These are phyloP conservation scores for Leptinotarsa rubiginosa DNA, from an alignment of 2,888 invertebrate species.

Conservation along the genomic window DNA sequence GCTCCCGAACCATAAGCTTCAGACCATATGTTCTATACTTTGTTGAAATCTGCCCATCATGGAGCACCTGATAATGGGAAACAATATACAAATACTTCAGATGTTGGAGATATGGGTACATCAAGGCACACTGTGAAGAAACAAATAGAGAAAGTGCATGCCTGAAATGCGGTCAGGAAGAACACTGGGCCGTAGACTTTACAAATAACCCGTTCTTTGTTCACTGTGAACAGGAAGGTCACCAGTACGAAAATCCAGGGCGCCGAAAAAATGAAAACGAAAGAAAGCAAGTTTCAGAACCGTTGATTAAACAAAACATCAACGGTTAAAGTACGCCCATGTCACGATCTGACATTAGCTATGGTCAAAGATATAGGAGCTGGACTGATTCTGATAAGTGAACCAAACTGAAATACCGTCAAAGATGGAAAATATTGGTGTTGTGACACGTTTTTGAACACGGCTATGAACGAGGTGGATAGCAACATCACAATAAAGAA, in stretches of 20 bases:
- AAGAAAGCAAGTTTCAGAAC: neutral
- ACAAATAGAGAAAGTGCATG: constrained; percentile 13
- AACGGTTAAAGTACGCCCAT: neutral
- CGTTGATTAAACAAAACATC: neutral
- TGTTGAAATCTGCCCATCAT: no score
- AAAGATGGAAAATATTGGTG: neutral
- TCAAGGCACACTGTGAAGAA: neutral
- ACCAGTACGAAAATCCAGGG: neutral
- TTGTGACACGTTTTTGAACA: neutral
- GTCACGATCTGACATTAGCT: neutral
- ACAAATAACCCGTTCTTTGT: constrained; percentile 1
- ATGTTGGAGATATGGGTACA: neutral
- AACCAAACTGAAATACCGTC: constrained; percentile 10
- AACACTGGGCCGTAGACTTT: constrained; percentile 3
- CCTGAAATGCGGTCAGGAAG: neutral
- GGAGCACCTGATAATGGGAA: no score
- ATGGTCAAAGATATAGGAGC: neutral
- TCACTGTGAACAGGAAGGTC: constrained; percentile 7
- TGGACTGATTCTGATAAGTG: neutral
- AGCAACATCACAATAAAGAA: neutral
- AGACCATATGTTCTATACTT: no score
- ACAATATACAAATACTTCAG: constrained; percentile 21
- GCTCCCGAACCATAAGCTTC: no score
- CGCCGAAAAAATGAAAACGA: neutral
- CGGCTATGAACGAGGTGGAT: neutral